phyloP scores from a whole-genome alignment of 2,113 vertebrate species.

The Glareola pratincola region DNA sequence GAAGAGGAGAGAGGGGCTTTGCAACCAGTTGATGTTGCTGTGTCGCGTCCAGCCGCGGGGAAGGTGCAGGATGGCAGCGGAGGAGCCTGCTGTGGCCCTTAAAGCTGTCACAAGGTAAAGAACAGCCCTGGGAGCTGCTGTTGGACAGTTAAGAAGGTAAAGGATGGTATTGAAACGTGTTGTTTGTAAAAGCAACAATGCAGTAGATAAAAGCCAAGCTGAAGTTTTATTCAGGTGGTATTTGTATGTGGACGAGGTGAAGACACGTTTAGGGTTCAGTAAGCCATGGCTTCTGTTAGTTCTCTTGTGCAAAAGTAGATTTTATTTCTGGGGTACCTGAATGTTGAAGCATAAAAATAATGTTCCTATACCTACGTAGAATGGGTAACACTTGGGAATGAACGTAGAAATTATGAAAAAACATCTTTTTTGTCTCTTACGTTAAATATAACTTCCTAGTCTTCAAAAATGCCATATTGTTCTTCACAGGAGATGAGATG shows the following conservation, averaged over 20 bases:
- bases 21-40: background rate
- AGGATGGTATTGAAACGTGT: background rate
- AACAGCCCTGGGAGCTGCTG: background rate
- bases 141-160: background rate
- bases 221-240: background rate
- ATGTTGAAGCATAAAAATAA: background rate
- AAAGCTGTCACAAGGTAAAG: background rate
- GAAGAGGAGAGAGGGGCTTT: background rate
- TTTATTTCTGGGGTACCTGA: background rate
- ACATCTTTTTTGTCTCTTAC: background rate
- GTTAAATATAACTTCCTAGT: background rate
- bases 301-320: background rate
- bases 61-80: background rate
- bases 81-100: background rate
- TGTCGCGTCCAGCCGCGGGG: accelerated
- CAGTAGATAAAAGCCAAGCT: background rate
- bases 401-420: background rate
- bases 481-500: background rate
- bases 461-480: background rate
- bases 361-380: background rate
- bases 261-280: background rate
- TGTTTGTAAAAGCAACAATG: background rate
- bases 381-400: background rate
- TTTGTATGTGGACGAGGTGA: background rate
- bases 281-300: background rate